Evolutionary conservation across 2,113 vertebrate species (phyloP).

Genomic region (Calidris pygmaea): DNA sequence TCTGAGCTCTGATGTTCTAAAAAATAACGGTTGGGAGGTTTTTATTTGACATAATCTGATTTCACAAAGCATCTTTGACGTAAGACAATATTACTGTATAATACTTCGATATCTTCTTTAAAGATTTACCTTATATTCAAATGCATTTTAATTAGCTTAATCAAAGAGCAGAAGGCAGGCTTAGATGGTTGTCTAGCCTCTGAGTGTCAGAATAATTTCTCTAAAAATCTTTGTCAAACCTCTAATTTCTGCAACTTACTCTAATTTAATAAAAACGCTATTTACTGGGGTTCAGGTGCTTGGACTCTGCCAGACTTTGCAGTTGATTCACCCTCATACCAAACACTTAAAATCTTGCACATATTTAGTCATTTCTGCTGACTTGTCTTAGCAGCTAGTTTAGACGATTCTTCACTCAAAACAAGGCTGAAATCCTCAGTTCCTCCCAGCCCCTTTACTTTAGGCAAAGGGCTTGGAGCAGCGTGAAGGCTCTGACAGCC

Average conservation of each 20-base stretch:
- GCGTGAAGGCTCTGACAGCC: background rate
- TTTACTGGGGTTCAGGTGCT: background rate
- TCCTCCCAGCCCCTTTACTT: background rate
- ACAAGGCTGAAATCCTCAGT: background rate
- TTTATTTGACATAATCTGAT: background rate
- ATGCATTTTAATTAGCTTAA: background rate
- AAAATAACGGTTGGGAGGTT: background rate
- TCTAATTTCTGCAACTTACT: background rate
- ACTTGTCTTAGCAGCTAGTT: background rate
- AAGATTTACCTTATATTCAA: background rate
- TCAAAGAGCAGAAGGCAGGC: background rate
- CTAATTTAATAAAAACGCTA: background rate
- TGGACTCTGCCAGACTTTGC: background rate
- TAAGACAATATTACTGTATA: background rate
- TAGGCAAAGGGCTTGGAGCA: fast-evolving
- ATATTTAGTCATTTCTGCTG: background rate
- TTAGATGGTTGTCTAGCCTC: background rate
- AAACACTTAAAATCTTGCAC: background rate
- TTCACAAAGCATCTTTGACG: background rate
- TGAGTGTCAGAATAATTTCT: background rate
- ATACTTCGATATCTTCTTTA: background rate
- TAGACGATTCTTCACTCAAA: background rate
- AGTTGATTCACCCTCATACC: background rate
- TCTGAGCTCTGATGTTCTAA: background rate
- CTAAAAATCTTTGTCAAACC: background rate